Evolutionary conservation across 2,888 invertebrate genomes (phyloP).

Genomic region (Dasypolia templi): DNA sequence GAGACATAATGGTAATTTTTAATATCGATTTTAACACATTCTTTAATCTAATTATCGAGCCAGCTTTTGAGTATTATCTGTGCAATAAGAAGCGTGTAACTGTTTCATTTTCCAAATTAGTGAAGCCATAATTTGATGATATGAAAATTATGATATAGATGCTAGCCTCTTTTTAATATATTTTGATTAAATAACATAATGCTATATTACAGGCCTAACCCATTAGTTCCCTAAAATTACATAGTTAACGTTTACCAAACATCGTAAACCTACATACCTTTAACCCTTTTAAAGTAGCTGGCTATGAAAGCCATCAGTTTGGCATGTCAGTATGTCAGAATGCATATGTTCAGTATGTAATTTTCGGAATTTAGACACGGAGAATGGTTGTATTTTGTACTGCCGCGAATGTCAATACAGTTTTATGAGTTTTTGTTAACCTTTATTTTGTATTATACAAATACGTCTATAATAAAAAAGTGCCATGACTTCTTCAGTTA

Average conservation of each 20-base stretch:
- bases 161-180: conserved; percentile 5
- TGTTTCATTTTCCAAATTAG: background rate
- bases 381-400: too few relatives aligned
- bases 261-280: conserved; percentile 47
- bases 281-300: conserved; percentile 25
- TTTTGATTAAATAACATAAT: background rate
- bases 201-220: conserved; percentile 16
- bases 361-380: background rate
- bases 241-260: conserved; percentile 35
- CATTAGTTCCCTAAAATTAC: conserved; percentile 47
- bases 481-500: too few relatives aligned
- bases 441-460: too few relatives aligned
- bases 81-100: background rate
- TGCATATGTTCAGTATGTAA: too few relatives aligned
- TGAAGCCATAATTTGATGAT: background rate
- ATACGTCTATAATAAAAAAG: too few relatives aligned
- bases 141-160: background rate
- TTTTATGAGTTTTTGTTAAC: too few relatives aligned
- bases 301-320: conserved; percentile 4
- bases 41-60: background rate
- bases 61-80: background rate
- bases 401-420: too few relatives aligned
- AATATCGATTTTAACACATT: background rate
- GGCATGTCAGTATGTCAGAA: too few relatives aligned
- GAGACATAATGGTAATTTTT: background rate